These are phyloP conservation scores for Latrodectus elegans DNA, from an alignment of 2,888 invertebrate genomes.

Conservation along the genomic window DNA sequence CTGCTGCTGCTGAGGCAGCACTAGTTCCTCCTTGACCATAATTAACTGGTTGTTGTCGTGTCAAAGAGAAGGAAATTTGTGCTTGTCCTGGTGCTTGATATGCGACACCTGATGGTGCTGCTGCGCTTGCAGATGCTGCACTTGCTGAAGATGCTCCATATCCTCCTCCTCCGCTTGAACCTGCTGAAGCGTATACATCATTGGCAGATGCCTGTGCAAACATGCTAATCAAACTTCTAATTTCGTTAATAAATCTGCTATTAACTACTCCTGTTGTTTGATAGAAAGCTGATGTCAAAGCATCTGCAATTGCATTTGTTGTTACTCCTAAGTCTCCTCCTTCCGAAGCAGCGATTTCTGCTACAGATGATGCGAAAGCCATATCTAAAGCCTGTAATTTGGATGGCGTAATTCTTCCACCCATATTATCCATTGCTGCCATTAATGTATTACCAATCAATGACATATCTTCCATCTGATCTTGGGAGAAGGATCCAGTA, in stretches of 20 bases:
- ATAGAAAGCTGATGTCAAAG: slow-evolving; percentile 8
- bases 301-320: slow-evolving; percentile 17
- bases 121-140: neutral
- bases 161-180: neutral
- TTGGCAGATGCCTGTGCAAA: slow-evolving; percentile 25
- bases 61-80: no score
- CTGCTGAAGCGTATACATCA: slow-evolving; percentile 7
- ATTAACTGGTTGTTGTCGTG: neutral
- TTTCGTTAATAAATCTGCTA: slow-evolving; percentile 26
- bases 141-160: neutral
- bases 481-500: neutral
- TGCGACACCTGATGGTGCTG: neutral
- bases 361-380: slow-evolving; percentile 46
- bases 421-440: slow-evolving; percentile 26
- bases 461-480: slow-evolving; percentile 32
- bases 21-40: neutral
- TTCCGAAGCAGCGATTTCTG: slow-evolving; percentile 31
- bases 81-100: no score
- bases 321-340: slow-evolving; percentile 6
- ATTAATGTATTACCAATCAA: slow-evolving; percentile 19
- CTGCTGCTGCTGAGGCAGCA: no score
- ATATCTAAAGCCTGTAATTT: slow-evolving; percentile 34
- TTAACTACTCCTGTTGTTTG: slow-evolving; percentile 23
- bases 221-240: slow-evolving; percentile 8
- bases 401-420: slow-evolving; percentile 5